Percentiles rank a stretch among this genome's conserved stretches.
Conservation (phyloP, 2,797 vertebrate genomes). For the Xerus rutilus region DNA sequence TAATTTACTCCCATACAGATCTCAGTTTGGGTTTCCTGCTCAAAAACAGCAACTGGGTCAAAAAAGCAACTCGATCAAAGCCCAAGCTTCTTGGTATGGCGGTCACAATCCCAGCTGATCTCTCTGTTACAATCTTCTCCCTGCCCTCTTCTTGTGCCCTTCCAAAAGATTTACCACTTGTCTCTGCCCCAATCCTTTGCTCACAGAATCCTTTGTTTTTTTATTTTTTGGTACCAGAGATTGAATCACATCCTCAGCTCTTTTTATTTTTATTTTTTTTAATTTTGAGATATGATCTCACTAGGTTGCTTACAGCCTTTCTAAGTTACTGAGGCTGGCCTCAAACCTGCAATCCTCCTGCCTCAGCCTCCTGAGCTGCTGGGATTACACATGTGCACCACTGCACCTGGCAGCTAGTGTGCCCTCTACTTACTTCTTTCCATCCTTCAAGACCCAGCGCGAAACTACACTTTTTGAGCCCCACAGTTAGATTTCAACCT, state of each 20-base stretch:
- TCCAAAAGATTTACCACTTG: neutral
- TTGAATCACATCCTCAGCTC: too few relatives aligned
- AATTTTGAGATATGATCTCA: too few relatives aligned
- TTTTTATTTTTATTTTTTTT: too few relatives aligned
- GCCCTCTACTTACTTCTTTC: rapidly evolving
- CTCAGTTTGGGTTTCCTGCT: neutral
- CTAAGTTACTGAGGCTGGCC: too few relatives aligned
- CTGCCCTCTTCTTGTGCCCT: too few relatives aligned
- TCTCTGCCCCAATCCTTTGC: neutral
- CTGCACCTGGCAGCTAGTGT: neutral
- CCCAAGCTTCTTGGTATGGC: neutral
- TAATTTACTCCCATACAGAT: neutral
- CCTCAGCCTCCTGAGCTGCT: too few relatives aligned
- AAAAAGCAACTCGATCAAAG: neutral
- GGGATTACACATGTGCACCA: too few relatives aligned
- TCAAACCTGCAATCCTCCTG: too few relatives aligned
- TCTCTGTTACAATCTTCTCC: neutral
- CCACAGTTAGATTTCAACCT: neutral
- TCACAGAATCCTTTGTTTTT: neutral
- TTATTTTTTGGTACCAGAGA: too few relatives aligned
- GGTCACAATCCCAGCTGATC: neutral
- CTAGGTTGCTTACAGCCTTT: too few relatives aligned
- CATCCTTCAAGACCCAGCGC: neutral
- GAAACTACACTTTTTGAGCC: neutral
- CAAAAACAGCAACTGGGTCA: neutral